These are phyloP conservation scores for Myanophis thanlyinensis DNA, from an alignment of 2,113 vertebrate genomes.

Conservation along the genomic window DNA sequence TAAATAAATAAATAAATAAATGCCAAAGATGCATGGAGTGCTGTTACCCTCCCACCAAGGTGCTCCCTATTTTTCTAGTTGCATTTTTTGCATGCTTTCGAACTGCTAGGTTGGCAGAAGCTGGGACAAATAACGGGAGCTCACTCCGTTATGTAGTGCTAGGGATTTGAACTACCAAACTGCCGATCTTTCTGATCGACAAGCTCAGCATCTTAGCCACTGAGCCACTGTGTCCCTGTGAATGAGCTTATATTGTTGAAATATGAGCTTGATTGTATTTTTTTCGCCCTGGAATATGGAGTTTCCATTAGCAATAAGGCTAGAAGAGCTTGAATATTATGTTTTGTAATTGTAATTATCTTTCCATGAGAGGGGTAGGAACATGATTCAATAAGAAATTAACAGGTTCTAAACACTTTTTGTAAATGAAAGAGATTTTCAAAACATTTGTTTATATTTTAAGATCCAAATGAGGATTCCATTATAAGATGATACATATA, in stretches of 20 bases:
- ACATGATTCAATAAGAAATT: not conserved
- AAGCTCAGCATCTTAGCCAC: no score
- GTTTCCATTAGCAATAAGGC: not conserved
- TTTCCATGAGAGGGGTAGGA: slow-evolving; percentile 29
- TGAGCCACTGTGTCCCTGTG: no score
- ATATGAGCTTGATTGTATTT: not conserved
- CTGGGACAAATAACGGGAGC: no score
- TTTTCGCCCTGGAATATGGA: not conserved
- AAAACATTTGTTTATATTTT: slow-evolving; percentile 13
- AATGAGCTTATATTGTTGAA: slow-evolving; percentile 9
- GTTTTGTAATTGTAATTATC: not conserved
- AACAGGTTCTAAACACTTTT: not conserved
- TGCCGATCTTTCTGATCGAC: no score
- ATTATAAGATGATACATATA: not conserved
- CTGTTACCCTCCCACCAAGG: no score
- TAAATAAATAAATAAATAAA: no score
- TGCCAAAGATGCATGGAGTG: no score
- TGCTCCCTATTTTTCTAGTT: no score
- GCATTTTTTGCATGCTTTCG: no score
- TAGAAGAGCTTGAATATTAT: slow-evolving; percentile 22
- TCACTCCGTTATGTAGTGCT: no score
- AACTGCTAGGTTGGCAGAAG: no score
- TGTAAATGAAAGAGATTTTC: not conserved
- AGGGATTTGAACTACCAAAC: no score
- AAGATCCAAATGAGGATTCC: slow-evolving; percentile 27